Base-by-base conservation (phyloP, 2,797 vertebrate genomes). In the Dromococcyx pavoninus region DNA sequence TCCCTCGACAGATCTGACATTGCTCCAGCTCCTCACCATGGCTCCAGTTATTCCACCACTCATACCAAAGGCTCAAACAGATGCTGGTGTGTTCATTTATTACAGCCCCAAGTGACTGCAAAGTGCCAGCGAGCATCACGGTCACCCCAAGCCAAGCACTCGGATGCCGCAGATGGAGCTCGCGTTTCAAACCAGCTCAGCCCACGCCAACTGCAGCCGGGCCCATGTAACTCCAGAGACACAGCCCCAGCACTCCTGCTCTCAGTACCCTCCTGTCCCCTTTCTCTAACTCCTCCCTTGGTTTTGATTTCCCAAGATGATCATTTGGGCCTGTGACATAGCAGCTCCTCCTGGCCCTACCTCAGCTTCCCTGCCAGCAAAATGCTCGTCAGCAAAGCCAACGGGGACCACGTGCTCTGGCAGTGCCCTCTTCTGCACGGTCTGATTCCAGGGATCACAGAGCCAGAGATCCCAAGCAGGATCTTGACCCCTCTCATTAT, bases 391-490 rank as follows among this genome's bases (percentile, higher is more conserved):
- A 46, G 44, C 44, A 46, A 46, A 46, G 44, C 2, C 4, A 51
- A 46, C 0, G 0, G 22, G 25, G 3, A 10, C n/a, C 13, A 27
- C 27, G 64, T 1, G 5, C 56, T 14, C 54, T 4, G 5, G 72
- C 56, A 65, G 13, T 0, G 11, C 18, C 18, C 14, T 11, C 71
- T 56, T 27, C 57, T 33, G 8, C 14, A 22, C 24, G 23, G 30
- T 35, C 57, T 32, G 0, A 32, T 14, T 39, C 51, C 81, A 44
- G 72, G 27, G 39, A 54, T 10, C 14, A 2, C 0, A 3, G 57
- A 41, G 43, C 12, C 35, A 61, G 4, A 27, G 58, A 57, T 17
- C 14, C 53, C 66, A n/a, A 28, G 33, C 44, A 75, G 70, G 11
- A n/a, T 24, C 48, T 25, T 50, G 60, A 32, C 32, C 57, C 23